Evolutionary conservation across 2,113 vertebrate species (phyloP).

Genomic region (Pteropus alecto): DNA sequence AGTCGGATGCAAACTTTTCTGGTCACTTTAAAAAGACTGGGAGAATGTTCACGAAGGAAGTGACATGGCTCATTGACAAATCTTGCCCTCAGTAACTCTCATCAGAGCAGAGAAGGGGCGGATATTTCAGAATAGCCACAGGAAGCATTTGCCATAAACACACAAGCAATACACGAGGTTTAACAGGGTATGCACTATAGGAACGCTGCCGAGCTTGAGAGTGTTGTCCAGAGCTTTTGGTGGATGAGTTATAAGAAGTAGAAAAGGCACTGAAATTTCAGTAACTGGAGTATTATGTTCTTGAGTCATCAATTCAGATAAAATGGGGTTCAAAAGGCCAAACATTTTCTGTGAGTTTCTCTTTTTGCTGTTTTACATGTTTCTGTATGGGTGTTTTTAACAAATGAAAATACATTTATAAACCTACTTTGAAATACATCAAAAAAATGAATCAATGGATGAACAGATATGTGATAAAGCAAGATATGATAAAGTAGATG

Average conservation of each 20-base stretch:
- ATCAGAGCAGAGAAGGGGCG: neutral
- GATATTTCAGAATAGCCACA: neutral
- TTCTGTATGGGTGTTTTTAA: neutral
- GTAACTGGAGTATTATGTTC: neutral
- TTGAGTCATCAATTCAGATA: neutral
- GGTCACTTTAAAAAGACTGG: slow-evolving; percentile 35
- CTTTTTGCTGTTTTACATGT: neutral
- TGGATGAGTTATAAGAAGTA: neutral
- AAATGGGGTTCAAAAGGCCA: neutral
- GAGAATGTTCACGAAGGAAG: slow-evolving; percentile 64
- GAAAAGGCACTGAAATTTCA: neutral
- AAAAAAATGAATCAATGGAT: neutral
- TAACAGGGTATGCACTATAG: neutral
- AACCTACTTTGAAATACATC: neutral
- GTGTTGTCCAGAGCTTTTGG: neutral
- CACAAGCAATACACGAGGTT: neutral
- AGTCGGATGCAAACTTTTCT: neutral
- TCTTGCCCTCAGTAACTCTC: neutral
- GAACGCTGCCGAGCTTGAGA: neutral
- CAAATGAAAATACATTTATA: neutral
- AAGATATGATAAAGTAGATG: neutral
- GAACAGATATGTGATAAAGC: neutral
- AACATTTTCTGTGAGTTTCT: neutral
- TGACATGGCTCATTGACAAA: neutral
- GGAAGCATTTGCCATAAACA: slow-evolving; percentile 35